These are phyloP conservation scores for Rhombomys opimus DNA, from an alignment of 2,113 vertebrate species.

Conservation along the genomic window DNA sequence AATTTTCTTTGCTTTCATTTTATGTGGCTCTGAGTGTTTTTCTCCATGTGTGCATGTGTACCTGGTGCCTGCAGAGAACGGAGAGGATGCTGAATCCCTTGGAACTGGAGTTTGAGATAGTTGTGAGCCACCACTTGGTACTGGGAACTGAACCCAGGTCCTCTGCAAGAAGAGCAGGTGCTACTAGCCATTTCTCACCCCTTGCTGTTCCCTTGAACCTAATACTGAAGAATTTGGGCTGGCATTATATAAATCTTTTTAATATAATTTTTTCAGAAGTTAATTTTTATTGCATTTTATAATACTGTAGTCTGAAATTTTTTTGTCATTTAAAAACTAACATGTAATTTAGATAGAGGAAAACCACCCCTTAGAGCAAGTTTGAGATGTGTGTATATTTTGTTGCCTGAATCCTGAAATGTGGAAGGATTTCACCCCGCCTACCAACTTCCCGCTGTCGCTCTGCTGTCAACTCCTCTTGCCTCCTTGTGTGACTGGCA, in stretches of 20 bases:
- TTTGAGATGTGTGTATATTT: neutral
- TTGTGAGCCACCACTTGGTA: neutral
- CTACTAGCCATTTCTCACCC: neutral
- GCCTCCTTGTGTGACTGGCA: neutral
- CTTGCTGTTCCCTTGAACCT: neutral
- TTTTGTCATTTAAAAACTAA: slow-evolving; percentile 1
- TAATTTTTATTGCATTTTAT: neutral
- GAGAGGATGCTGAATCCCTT: neutral
- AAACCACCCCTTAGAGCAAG: neutral
- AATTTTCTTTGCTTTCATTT: neutral
- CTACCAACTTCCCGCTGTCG: neutral
- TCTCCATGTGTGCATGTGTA: neutral
- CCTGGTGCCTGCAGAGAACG: neutral
- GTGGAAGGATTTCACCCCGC: neutral
- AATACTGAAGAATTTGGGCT: neutral
- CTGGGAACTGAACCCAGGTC: neutral
- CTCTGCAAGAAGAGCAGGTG: neutral
- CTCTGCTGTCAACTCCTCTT: neutral
- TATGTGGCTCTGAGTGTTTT: neutral
- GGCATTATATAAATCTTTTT: neutral
- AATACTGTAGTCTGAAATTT: neutral
- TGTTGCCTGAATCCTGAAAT: neutral
- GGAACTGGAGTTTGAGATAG: neutral
- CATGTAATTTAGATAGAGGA: neutral
- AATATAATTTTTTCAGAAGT: slow-evolving; percentile 18